Conservation (phyloP, 2,113 vertebrate species). For the Setophaga kirtlandii region DNA sequence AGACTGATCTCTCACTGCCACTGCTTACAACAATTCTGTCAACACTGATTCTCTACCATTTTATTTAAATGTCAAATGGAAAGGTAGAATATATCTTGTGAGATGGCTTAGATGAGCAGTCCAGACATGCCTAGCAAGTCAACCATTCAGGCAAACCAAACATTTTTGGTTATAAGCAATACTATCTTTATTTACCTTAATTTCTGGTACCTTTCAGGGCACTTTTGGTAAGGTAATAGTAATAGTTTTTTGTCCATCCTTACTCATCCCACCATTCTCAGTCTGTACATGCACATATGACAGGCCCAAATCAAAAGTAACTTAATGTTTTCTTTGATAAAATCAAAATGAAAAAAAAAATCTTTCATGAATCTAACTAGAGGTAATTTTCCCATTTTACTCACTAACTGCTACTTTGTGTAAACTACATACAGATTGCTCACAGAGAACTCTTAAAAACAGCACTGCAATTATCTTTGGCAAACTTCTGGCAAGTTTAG, state of each 20-base stretch:
- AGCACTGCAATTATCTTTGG: slow-evolving; percentile 15
- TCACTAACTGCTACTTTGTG: not conserved
- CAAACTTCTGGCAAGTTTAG: slow-evolving; percentile 30
- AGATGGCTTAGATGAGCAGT: not conserved
- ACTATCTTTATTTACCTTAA: not conserved
- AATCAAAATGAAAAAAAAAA: not conserved
- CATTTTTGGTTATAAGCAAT: not conserved
- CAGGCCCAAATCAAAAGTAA: not conserved
- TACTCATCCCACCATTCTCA: not conserved
- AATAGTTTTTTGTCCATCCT: not conserved
- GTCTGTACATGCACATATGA: not conserved
- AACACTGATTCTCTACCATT: not conserved
- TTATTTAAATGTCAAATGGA: not conserved
- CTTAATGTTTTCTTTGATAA: not conserved
- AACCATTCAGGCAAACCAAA: not conserved
- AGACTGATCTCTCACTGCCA: not conserved
- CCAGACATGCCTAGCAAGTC: not conserved
- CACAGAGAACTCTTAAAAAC: not conserved
- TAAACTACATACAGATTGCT: slow-evolving; percentile 18
- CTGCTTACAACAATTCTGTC: not conserved
- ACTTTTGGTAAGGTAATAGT: not conserved
- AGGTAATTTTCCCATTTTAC: not conserved
- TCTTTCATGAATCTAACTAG: not conserved
- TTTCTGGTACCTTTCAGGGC: not conserved
- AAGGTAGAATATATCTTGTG: not conserved